Evolutionary conservation across 1,140 invertebrate species (phyloP).

Genomic region (Brachystomella parvula): DNA sequence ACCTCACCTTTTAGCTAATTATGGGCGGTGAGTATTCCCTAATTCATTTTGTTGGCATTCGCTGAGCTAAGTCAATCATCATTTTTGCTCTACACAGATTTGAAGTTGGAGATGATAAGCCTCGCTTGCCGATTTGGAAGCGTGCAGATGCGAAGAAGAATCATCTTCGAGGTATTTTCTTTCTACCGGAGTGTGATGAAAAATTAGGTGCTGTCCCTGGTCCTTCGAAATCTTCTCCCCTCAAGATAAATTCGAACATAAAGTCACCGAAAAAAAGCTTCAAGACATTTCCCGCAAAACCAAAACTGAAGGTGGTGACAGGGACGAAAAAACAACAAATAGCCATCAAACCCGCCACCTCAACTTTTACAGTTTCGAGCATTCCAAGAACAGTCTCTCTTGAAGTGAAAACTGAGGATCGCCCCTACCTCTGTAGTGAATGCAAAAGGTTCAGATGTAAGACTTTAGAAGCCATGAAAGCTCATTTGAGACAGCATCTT

Average conservation of each 20-base stretch:
- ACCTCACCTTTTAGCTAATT: too few species aligned
- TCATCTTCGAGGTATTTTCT: slow-evolving; percentile 52
- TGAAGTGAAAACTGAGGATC: too few species aligned
- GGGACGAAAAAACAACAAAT: too few species aligned
- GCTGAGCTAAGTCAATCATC: too few species aligned
- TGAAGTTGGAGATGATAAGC: slow-evolving; percentile 41
- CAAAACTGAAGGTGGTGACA: too few species aligned
- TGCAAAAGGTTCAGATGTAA: neutral
- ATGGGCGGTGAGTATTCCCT: too few species aligned
- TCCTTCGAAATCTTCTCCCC: neutral
- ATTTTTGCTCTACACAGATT: too few species aligned
- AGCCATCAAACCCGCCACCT: too few species aligned
- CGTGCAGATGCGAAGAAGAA: slow-evolving; percentile 49
- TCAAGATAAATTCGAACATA: neutral
- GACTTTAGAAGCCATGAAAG: neutral
- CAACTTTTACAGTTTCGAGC: too few species aligned
- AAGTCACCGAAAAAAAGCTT: neutral
- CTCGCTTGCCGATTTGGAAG: slow-evolving; percentile 54
- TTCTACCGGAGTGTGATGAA: neutral
- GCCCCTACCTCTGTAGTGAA: neutral
- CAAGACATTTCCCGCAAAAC: neutral
- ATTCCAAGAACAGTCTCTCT: too few species aligned
- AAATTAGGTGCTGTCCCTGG: neutral
- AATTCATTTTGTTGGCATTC: too few species aligned
- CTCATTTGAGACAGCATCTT: neutral